Base-by-base conservation (phyloP, 1,140 invertebrate genomes). In the Drosophila orosa region DNA sequence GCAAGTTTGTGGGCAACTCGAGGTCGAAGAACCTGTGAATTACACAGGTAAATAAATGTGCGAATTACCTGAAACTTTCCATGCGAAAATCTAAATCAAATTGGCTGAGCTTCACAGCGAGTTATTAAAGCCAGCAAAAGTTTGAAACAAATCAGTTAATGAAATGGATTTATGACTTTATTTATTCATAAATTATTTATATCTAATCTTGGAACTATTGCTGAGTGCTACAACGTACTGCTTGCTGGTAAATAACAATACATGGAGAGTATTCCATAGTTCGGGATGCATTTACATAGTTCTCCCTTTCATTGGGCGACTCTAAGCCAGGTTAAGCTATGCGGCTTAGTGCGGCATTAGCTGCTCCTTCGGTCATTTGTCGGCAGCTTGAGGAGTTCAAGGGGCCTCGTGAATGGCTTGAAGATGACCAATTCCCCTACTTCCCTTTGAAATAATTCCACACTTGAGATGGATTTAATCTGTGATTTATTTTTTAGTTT, bases 281-380 rank as follows among this genome's bases (percentile, higher is more conserved):
- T 50, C 22, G 56, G n/a, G 4, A 12, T 31, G 4, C 5, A 5
- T 45, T 81, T 67, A 58, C 78, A 71, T 78, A 79, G 56, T 48
- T 37, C 22, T 17, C 29, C 6, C 4, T 24, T 25, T 22, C 19
- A 15, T 42, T 13, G 1, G 3, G 3, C 2, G 9, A 2, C 35
- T 7, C 27, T 33, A 39, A n/a, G 25, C 25, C 24, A 7, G 31
- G 42, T 31, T 74, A 57, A 66, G 72, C 61, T 66, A 47, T 72
- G 60, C 47, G 44, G 58, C 66, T 80, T 57, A 73, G 63, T 47
- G 63, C 3, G 42, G 44, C 65, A 80, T 80, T 72, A 72, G 55
- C 78, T 58, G 45, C 47, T 47, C 62, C 37, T 37, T 66, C 17
- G 42, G 31, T 37, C 60, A 78, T 78, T 79, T 74, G 77, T 54